Conservation (phyloP, 2,888 invertebrate genomes). For the Dryocosmus kuriphilus region DNA sequence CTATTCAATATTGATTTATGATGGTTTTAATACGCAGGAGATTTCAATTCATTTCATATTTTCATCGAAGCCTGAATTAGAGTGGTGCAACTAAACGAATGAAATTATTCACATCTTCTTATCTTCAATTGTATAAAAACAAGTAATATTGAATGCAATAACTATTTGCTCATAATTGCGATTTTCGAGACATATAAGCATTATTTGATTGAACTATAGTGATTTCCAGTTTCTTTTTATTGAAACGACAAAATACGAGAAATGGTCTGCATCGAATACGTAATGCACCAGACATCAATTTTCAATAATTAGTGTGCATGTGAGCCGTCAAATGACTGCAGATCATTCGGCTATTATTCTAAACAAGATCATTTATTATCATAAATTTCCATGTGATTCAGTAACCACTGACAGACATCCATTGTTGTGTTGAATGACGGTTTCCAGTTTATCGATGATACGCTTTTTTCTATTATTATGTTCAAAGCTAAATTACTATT, state of each 20-base stretch:
- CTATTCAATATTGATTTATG: constrained; percentile 55
- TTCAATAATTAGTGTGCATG: constrained; percentile 34
- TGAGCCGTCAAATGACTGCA: constrained; percentile 32
- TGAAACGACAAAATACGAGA: background rate
- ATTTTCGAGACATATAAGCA: background rate
- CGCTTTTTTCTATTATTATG: no score
- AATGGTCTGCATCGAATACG: constrained; percentile 2
- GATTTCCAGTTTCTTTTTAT: background rate
- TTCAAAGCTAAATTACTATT: no score
- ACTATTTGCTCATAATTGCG: background rate
- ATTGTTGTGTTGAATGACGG: constrained; percentile 27
- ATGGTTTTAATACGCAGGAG: constrained; percentile 10
- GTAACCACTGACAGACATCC: constrained; percentile 13
- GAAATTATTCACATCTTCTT: background rate
- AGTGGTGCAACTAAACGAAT: background rate
- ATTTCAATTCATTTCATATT: constrained; percentile 25
- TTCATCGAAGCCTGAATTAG: background rate
- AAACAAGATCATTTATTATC: constrained; percentile 36
- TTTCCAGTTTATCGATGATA: background rate
- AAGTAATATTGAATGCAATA: background rate
- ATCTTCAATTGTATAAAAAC: background rate
- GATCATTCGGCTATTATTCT: constrained; percentile 39
- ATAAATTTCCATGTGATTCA: constrained; percentile 38
- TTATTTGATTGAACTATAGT: background rate
- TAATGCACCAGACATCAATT: constrained; percentile 32